Conservation (phyloP, 2,797 vertebrate species). For the Loris lydekkerianus region DNA sequence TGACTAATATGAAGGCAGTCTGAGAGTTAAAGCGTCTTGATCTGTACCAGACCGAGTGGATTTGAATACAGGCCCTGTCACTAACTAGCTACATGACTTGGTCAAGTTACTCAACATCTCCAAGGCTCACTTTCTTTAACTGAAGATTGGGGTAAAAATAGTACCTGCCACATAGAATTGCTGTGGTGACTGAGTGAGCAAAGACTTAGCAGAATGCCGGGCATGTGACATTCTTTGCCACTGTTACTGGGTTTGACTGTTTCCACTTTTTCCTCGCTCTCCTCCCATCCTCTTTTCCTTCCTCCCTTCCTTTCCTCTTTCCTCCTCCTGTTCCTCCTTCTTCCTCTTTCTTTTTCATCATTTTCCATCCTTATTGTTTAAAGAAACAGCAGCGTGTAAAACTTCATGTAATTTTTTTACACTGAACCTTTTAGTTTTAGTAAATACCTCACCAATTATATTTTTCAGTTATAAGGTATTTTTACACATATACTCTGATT, state of each 20-base stretch:
- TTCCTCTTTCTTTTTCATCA: not conserved
- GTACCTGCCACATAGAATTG: not conserved
- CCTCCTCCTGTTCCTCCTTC: not conserved
- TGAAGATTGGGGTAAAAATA: not conserved
- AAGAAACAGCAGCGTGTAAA: not conserved
- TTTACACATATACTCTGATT: not conserved
- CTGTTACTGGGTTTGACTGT: not conserved
- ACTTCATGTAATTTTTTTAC: not conserved
- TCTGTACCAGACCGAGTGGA: not conserved
- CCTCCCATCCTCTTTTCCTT: no score
- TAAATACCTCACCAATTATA: not conserved
- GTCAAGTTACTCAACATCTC: not conserved
- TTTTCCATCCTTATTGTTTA: not conserved
- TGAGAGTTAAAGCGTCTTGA: not conserved
- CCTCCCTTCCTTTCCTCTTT: accelerated
- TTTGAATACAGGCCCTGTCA: not conserved
- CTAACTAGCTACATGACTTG: not conserved
- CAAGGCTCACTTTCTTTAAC: not conserved
- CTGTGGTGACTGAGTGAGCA: not conserved
- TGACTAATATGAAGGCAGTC: not conserved
- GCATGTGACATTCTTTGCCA: accelerated
- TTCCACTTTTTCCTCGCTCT: not conserved
- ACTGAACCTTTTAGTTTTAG: not conserved
- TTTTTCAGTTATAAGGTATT: not conserved
- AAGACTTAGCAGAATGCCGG: not conserved